A percentile compares a stretch with the other conserved stretches of the same genome.
Evolutionary conservation across 2,797 vertebrate species (phyloP).

Genomic region (Melanotaenia boesemani): DNA sequence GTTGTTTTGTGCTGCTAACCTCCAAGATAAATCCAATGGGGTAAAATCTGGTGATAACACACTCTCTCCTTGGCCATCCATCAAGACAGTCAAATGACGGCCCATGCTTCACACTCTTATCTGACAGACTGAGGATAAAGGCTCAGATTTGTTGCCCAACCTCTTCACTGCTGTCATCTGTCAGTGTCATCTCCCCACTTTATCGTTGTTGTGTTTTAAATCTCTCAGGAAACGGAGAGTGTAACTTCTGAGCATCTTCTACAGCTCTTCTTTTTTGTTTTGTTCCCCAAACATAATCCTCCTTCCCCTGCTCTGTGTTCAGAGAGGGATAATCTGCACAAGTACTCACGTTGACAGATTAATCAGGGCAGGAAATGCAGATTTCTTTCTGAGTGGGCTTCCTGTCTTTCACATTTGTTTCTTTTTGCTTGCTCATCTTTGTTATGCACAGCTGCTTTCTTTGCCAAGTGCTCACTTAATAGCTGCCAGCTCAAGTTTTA

Average conservation of each 20-base stretch:
- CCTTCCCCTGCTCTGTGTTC: constrained; percentile 51
- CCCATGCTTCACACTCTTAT: constrained; percentile 46
- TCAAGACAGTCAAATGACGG: constrained; percentile 37
- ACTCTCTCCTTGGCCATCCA: constrained; percentile 16
- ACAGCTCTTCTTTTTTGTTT: constrained; percentile 12
- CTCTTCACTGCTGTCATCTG: constrained; percentile 41
- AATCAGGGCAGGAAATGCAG: constrained; percentile 65
- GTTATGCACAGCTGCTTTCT: constrained; percentile 26
- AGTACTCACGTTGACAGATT: constrained; percentile 61
- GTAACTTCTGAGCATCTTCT: constrained; percentile 21
- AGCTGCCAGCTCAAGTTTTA: constrained; percentile 33
- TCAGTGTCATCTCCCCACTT: constrained; percentile 20
- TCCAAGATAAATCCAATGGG: constrained; percentile 9
- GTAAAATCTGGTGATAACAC: constrained; percentile 8
- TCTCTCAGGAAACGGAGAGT: background rate
- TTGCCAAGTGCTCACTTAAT: constrained; percentile 23
- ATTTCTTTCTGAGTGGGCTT: constrained; percentile 61
- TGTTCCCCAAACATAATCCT: constrained; percentile 54
- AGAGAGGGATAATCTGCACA: constrained; percentile 63
- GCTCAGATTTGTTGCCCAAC: constrained; percentile 21
- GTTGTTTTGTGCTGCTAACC: constrained; percentile 12
- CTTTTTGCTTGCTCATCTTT: constrained; percentile 44
- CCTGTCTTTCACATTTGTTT: constrained; percentile 47
- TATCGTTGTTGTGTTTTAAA: constrained; percentile 10
- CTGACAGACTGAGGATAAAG: constrained; percentile 45